Conservation (phyloP, 2,888 invertebrate species). For the Netelia melanura region DNA sequence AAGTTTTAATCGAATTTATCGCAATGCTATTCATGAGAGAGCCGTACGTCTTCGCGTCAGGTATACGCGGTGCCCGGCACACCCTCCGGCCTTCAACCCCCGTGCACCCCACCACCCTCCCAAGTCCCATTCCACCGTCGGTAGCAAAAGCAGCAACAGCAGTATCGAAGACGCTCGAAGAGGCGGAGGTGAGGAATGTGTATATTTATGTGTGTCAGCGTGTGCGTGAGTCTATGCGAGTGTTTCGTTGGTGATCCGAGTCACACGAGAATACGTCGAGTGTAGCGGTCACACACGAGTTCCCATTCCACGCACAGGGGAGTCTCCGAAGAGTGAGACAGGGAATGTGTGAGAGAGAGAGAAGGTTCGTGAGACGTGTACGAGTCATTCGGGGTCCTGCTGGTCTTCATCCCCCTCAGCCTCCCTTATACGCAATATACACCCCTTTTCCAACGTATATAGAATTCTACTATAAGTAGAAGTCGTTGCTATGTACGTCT, state of each 20-base stretch:
- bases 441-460: conserved; percentile 19
- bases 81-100: conserved; percentile 66
- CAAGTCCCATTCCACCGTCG: conserved; percentile 59
- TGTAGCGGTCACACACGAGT: conserved; percentile 68
- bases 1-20: conserved; percentile 84
- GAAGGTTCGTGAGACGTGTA: conserved; percentile 39
- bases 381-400: conserved; percentile 26
- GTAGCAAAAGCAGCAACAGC: conserved; percentile 36
- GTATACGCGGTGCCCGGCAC: conserved; percentile 74
- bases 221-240: conserved; percentile 17
- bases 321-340: conserved; percentile 17
- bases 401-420: conserved; percentile 6
- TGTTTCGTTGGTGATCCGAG: conserved; percentile 50
- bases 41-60: conserved; percentile 82
- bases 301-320: conserved; percentile 38
- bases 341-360: neutral
- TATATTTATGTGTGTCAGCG: conserved; percentile 33
- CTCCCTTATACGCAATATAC: neutral
- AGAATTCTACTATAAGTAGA: conserved; percentile 33
- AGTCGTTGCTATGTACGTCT: conserved; percentile 48
- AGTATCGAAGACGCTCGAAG: conserved; percentile 11
- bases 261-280: conserved; percentile 53
- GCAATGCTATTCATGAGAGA: conserved; percentile 84
- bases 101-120: neutral
- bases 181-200: conserved; percentile 6